Percentiles rank a stretch among this genome's conserved stretches.
Evolutionary conservation across 1,140 invertebrate genomes (phyloP).

Genomic region (Ladona fulva): DNA sequence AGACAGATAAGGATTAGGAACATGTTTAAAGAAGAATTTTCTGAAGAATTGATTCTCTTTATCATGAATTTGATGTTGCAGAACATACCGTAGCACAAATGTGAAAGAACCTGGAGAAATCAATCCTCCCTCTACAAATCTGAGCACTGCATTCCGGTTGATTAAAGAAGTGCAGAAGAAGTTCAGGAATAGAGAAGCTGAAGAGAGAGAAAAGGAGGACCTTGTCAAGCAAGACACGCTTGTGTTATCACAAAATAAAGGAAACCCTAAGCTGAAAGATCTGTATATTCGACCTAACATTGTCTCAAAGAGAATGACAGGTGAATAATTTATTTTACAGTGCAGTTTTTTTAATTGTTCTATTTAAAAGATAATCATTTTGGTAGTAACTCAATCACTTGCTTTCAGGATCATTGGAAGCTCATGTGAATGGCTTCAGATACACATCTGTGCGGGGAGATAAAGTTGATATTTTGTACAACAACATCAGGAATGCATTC

Average conservation of each 20-base stretch:
- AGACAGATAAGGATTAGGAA: no score
- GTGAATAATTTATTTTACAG: conserved; percentile 26
- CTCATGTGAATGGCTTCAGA: conserved; percentile 94
- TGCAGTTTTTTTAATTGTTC: not conserved
- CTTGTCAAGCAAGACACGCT: conserved; percentile 98
- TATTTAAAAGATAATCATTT: not conserved
- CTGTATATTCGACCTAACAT: conserved; percentile 98
- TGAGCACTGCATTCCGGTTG: conserved; percentile 91
- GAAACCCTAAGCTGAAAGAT: conserved; percentile 97
- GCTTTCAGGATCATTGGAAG: conserved; percentile 63
- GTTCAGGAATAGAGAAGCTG: conserved; percentile 95
- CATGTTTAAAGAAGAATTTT: no score
- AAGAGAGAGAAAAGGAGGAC: conserved; percentile 97
- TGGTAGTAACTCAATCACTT: not conserved
- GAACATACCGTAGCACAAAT: conserved; percentile 96
- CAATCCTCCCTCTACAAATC: conserved; percentile 86
- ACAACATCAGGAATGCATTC: conserved; percentile 99
- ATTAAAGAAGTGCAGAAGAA: conserved; percentile 99
- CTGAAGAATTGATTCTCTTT: no score
- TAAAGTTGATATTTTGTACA: conserved; percentile 98
- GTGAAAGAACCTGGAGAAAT: conserved; percentile 96
- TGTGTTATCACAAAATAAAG: conserved; percentile 90
- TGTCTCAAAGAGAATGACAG: conserved; percentile 94
- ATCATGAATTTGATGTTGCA: conserved; percentile 33
- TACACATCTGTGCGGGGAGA: conserved; percentile 97